Conservation (phyloP, 2,113 vertebrate genomes). For the Suncus etruscus region DNA sequence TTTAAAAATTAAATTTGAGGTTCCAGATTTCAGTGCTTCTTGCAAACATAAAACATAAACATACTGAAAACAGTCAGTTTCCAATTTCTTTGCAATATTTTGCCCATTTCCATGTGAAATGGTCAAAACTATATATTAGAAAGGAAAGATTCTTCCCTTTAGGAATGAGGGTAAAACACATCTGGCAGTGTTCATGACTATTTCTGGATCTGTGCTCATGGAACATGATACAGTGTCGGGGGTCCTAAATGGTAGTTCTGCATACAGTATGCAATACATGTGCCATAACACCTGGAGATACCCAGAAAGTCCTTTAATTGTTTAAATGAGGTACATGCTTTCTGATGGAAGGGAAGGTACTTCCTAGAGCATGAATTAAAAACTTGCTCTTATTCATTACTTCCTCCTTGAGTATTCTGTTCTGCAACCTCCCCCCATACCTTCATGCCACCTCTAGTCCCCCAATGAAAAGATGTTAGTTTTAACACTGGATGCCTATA, state of each 20-base stretch:
- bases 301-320: too few species aligned
- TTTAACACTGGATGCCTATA: background rate
- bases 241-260: too few species aligned
- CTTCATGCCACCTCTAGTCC: background rate
- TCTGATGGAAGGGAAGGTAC: background rate
- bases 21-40: background rate
- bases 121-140: background rate
- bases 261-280: too few species aligned
- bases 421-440: background rate
- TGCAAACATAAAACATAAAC: background rate
- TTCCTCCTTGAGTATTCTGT: conserved; percentile 26
- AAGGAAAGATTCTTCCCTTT: too few species aligned
- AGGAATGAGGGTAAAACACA: too few species aligned
- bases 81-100: background rate
- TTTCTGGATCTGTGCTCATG: too few species aligned
- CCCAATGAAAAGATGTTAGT: background rate
- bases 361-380: background rate
- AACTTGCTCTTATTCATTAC: background rate
- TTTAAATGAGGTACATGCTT: too few species aligned
- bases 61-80: too few species aligned
- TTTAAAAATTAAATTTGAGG: too few species aligned
- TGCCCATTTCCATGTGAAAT: background rate
- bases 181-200: too few species aligned
- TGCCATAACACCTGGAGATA: too few species aligned
- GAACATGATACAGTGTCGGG: too few species aligned